Evolutionary conservation across 2,113 vertebrate genomes (phyloP), one percentile per base, ranked within the genome.

Genomic region (Corythornis cristatus): DNA sequence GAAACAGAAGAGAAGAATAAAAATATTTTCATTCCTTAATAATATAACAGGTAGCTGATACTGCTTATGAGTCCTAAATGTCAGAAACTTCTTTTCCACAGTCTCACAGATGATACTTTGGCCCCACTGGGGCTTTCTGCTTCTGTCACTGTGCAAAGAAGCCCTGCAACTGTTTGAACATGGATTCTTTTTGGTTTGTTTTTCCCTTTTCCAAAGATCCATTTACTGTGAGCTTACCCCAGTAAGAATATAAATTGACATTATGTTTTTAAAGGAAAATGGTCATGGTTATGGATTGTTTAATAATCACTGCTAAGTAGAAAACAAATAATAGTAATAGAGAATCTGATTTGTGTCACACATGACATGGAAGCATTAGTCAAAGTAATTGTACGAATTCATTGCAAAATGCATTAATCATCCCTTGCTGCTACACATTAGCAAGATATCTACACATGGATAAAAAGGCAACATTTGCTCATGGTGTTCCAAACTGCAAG

Each of bases 261-360:
- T 48, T 51, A 11, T 76, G 83, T 93, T 94, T 82, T 82, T 83
- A 87, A 84, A 67, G 60, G 66, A 83, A 93, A 82, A 17, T 87
- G 86, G 81, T 91, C 85, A 86, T 88, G 94, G 28, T 93, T 96
- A 94, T 82, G 56, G 67, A 96, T 96, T 96, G 46, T 66, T 92
- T 96, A 96, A 95, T 97, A 96, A 96, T 87, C 51, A 78, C 37
- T 83, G 61, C 51, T 93, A 91, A 97, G 86, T 68, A 74, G 86
- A 96, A 96, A 95, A 91, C 60, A 96, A 94, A 91, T 93, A 86
- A 92, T 88, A 93, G 72, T 86, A 86, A 91, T 82, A 77, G 56
- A 70, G 72, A 92, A 72, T 90, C 23, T 93, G 54, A 83, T 88
- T 83, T 89, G 68, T 76, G 73, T 83, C 65, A 88, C 21, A 65